Evolutionary conservation across 2,113 vertebrate species (phyloP), one percentile per base, ranked within the genome.

Genomic region (Ellobius talpinus): DNA sequence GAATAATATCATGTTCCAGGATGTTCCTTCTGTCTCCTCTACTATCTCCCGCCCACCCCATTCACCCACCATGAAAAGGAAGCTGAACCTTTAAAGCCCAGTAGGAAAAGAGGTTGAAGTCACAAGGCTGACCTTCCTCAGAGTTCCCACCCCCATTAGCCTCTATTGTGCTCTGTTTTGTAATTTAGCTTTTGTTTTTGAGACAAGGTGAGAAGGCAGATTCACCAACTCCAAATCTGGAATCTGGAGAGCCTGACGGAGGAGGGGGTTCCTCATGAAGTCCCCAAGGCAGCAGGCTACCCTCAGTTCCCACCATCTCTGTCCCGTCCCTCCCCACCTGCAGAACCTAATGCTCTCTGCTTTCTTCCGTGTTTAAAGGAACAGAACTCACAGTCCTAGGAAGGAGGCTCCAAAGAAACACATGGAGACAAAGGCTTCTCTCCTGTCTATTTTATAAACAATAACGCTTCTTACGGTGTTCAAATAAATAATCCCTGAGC

Each of bases 401-500:
- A 78, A 93, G 65, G 0, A 85, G 81, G 65, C 65, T 55, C 89
- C 8, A 66, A 72, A 55, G 95, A 45, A 87, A 94, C 95, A 85
- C 93, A 24, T 4, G 55, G 47, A 90, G 70, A 94, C 82, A 81
- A 89, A 88, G 55, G 96, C 78, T 29, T 50, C 89, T 89, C 61
- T 61, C 39, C 76, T 55, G 52, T 68, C 89, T 91, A 55, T 95
- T 95, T 87, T 90, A 79, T 88, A 88, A 93, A 92, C 96, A 96
- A 45, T 19, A 89, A 72, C 33, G 7, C 72, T 55, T 90, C 91
- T 87, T 72, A 9, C 0, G 0, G 63, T 39, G 89, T 63, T 61
- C 58, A 78, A 39, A 92, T 29, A 91, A 96, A 77, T 58, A 95
- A 58, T 85, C 92, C 23, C 47, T 13, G 70, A 85, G 87, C 24